Conservation (phyloP, 2,797 vertebrate genomes). For the Numenius phaeopus region DNA sequence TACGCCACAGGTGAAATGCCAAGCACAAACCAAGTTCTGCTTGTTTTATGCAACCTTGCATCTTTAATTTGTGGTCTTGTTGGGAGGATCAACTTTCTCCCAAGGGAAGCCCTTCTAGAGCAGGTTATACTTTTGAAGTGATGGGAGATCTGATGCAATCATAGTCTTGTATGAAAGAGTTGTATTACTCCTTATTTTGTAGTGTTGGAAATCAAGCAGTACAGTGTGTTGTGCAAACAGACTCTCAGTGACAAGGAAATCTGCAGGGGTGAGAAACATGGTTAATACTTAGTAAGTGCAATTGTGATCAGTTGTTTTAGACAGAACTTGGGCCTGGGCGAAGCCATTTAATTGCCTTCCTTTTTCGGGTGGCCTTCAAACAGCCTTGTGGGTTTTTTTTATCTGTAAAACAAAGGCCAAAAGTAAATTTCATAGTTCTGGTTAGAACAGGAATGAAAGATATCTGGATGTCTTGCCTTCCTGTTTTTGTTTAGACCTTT, state of each 20-base stretch:
- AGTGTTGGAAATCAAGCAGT: neutral
- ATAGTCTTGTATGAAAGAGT: neutral
- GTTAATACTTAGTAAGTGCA: conserved; percentile 3
- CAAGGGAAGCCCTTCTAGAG: neutral
- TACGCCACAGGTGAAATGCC: neutral
- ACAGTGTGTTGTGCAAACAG: neutral
- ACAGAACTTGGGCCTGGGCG: neutral
- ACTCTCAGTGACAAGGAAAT: neutral
- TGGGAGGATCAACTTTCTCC: neutral
- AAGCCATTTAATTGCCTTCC: neutral
- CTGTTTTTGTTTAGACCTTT: neutral
- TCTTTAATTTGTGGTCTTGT: conserved; percentile 21
- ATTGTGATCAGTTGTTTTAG: neutral
- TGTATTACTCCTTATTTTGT: neutral
- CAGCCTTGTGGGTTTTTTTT: neutral
- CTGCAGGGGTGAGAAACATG: neutral
- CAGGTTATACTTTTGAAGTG: neutral
- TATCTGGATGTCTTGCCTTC: neutral
- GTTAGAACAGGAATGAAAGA: neutral
- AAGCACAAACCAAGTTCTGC: neutral
- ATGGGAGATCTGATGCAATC: neutral
- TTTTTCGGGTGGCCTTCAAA: neutral
- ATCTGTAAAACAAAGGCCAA: neutral
- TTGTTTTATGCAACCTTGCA: neutral
- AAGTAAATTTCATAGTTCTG: neutral